These are phyloP conservation scores for Ophion obscuratus DNA, from an alignment of 2,888 invertebrate species.

Conservation along the genomic window DNA sequence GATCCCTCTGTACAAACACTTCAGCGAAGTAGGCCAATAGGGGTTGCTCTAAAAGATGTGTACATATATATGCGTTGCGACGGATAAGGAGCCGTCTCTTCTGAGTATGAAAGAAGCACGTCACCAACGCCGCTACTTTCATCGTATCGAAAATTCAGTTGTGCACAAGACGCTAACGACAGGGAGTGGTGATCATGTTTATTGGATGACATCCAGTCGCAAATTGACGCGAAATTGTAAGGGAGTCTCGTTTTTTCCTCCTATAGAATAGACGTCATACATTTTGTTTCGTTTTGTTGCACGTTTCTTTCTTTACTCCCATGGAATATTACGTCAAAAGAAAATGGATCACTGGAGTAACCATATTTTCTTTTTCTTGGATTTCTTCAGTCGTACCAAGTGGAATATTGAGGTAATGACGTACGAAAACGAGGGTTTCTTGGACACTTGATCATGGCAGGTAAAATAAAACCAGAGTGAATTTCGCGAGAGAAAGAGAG, in stretches of 20 bases:
- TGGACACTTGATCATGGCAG: neutral
- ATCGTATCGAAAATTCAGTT: constrained; percentile 12
- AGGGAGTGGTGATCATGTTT: neutral
- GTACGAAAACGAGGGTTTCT: no score
- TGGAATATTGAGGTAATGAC: neutral
- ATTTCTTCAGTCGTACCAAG: neutral
- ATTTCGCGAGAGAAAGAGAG: neutral
- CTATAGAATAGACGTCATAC: no score
- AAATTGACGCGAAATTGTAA: no score
- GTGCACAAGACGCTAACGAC: neutral
- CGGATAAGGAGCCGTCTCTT: constrained; percentile 25
- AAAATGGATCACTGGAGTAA: no score
- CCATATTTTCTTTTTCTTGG: no score
- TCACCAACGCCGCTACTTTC: neutral
- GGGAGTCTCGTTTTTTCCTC: no score
- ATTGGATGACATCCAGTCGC: neutral
- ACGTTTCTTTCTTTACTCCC: no score
- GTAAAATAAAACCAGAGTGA: neutral
- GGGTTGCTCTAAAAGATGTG: constrained; percentile 27
- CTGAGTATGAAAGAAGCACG: constrained; percentile 23
- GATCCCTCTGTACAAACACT: constrained; percentile 63
- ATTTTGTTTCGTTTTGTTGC: no score
- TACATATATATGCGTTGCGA: constrained; percentile 4
- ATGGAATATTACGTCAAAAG: no score
- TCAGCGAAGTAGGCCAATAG: constrained; percentile 48